Evolutionary conservation across 1,140 invertebrate genomes (phyloP).

Genomic region (Chlorops oryzae): DNA sequence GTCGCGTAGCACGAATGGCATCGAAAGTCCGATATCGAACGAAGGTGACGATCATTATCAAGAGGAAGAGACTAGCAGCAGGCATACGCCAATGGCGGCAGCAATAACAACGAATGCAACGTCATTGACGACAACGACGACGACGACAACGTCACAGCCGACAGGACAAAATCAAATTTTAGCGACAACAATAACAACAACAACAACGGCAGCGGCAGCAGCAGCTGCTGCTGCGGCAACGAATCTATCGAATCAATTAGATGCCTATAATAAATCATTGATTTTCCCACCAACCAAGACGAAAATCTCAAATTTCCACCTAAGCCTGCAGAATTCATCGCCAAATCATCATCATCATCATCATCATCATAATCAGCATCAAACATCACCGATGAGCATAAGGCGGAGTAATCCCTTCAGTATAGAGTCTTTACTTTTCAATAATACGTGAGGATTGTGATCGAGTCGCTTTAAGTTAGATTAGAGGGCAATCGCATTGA

Average conservation of each 20-base stretch:
- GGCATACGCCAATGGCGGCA: neutral
- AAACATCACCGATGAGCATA: slow-evolving; percentile 52
- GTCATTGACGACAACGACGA: slow-evolving; percentile 25
- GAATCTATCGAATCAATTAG: too few species aligned
- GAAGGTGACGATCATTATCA: neutral
- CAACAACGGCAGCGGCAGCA: slow-evolving; percentile 22
- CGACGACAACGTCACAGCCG: slow-evolving; percentile 29
- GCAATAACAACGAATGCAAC: slow-evolving; percentile 25
- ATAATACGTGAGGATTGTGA: slow-evolving; percentile 57
- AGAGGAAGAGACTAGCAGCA: too few species aligned
- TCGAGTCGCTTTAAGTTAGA: too few species aligned
- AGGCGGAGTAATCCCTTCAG: slow-evolving; percentile 70
- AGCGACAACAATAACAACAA: slow-evolving; percentile 18
- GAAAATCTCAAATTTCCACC: slow-evolving; percentile 32
- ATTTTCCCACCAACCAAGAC: slow-evolving; percentile 27
- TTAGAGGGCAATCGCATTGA: slow-evolving; percentile 13
- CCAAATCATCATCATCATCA: slow-evolving; percentile 20
- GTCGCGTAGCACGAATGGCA: slow-evolving; percentile 57
- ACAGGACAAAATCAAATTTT: slow-evolving; percentile 27
- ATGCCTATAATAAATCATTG: slow-evolving; percentile 4
- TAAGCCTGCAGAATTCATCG: slow-evolving; percentile 30
- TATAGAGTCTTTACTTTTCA: slow-evolving; percentile 71
- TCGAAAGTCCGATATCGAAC: slow-evolving; percentile 43
- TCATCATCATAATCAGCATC: slow-evolving; percentile 49
- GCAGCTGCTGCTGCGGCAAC: neutral